These are phyloP conservation scores for Eupithecia centaureata DNA, from an alignment of 2,888 invertebrate genomes.

Conservation along the genomic window DNA sequence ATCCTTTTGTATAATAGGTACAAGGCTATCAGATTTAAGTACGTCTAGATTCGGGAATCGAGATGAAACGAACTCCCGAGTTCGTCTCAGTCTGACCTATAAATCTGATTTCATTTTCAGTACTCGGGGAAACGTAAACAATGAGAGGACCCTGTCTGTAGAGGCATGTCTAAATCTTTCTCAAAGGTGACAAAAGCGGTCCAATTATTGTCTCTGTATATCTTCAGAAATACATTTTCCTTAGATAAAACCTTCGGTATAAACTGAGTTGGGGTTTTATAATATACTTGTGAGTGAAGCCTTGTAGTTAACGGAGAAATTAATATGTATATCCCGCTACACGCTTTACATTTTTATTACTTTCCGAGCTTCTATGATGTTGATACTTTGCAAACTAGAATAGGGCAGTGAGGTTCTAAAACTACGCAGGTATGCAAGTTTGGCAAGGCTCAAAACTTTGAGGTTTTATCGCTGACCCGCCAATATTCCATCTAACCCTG, in stretches of 20 bases:
- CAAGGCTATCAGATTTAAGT: too few relatives aligned
- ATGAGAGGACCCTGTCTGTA: too few relatives aligned
- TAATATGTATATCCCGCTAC: background rate
- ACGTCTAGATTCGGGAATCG: too few relatives aligned
- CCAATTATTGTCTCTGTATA: too few relatives aligned
- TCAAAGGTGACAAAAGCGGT: background rate
- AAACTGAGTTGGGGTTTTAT: background rate
- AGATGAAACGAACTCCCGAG: too few relatives aligned
- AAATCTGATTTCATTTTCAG: too few relatives aligned
- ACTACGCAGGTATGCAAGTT: conserved; percentile 9
- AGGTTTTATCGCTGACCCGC: conserved; percentile 27
- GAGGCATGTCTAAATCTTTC: too few relatives aligned
- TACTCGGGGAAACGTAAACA: too few relatives aligned
- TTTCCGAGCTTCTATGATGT: background rate
- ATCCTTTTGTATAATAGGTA: too few relatives aligned
- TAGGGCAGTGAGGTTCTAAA: background rate
- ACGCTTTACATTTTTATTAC: conserved; percentile 2
- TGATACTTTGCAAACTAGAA: conserved; percentile 6
- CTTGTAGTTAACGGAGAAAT: background rate
- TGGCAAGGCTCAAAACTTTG: conserved; percentile 17
- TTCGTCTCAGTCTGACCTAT: too few relatives aligned
- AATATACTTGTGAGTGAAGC: background rate
- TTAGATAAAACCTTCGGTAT: too few relatives aligned
- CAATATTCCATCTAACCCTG: conserved; percentile 32
- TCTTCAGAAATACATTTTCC: background rate